Conservation (phyloP, 2,888 invertebrate species). For the Abrostola triplasia region DNA sequence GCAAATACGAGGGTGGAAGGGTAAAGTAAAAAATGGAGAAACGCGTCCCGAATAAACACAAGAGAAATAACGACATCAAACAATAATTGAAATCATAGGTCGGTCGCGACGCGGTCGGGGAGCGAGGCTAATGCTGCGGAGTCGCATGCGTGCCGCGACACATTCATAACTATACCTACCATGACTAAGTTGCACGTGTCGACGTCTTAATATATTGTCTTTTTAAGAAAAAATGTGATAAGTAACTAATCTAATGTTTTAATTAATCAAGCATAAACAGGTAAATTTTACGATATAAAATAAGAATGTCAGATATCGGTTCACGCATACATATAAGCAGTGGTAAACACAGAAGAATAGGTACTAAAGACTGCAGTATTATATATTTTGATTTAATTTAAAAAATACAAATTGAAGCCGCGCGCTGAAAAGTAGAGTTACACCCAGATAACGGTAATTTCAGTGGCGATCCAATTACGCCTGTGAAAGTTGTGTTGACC, state of each 20-base stretch:
- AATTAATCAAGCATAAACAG: too few relatives aligned
- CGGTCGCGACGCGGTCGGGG: slow-evolving; percentile 64
- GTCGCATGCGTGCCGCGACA: slow-evolving; percentile 50
- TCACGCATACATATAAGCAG: too few relatives aligned
- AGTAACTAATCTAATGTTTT: background rate
- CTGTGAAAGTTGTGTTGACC: background rate
- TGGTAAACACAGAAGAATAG: too few relatives aligned
- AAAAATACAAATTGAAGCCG: too few relatives aligned
- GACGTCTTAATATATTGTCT: slow-evolving; percentile 6
- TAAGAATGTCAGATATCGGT: too few relatives aligned
- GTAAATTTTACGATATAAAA: background rate
- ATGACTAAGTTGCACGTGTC: slow-evolving; percentile 15
- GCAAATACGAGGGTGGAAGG: slow-evolving; percentile 80
- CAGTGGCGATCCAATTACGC: slow-evolving; percentile 16
- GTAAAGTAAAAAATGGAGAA: slow-evolving; percentile 82
- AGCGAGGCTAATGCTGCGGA: slow-evolving; percentile 62
- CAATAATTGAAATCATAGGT: slow-evolving; percentile 87
- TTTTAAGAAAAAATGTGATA: background rate
- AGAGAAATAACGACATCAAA: slow-evolving; percentile 86
- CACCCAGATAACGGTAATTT: too few relatives aligned
- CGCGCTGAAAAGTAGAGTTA: too few relatives aligned
- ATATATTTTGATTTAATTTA: too few relatives aligned
- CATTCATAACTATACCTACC: slow-evolving; percentile 8
- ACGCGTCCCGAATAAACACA: slow-evolving; percentile 84
- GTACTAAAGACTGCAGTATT: too few relatives aligned